Base-by-base conservation (phyloP, 2,113 vertebrate species). In the Scolopax mira region DNA sequence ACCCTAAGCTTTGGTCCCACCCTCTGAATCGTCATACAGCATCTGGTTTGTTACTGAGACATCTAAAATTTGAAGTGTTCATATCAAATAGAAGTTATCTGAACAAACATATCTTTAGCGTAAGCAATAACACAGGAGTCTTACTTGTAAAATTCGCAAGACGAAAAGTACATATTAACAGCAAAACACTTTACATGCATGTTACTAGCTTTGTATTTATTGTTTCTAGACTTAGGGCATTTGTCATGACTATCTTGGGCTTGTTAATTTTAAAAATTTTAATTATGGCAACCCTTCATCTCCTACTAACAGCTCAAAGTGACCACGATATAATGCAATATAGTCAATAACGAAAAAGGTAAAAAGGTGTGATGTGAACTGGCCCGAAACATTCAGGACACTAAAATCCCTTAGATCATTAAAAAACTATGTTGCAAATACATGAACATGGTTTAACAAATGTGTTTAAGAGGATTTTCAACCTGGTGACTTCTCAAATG, bases 1-100 rank as follows among this genome's bases (percentile, higher is more conserved):
- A 94, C 77, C 94, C 94, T 96, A 95, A 60, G 18, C 95, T 94
- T 94, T 69, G 31, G 28, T 73, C 86, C 93, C 97, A 96, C 54
- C 67, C 93, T 58, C 74, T 95, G 93, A 96, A 74, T 71, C 72
- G 55, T 94, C 79, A 80, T 52, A 85, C 85, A 93, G 57, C 69
- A 93, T 78, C 79, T 86, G 93, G 57, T 85, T 75, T 97, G 89
- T 82, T 80, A 88, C 65, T 27, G 11, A 95, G 79, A 84, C 75
- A 91, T 74, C 80, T 93, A 96, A 93, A 97, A 86, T 71, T 55
- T 79, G 60, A 46, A 57, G 57, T 71, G 75, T 88, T 71, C 67
- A 41, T 65, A 61, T 30, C 39, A 71, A 95, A 91, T 55, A 90
- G 35, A 96, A 77, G 49, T 91, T 79, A 81, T 22, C 64, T 46